A percentile compares a stretch with the other conserved stretches of the same genome.
These are phyloP conservation scores for Epicampocera succincta DNA, from an alignment of 2,888 invertebrate species.

Conservation along the genomic window DNA sequence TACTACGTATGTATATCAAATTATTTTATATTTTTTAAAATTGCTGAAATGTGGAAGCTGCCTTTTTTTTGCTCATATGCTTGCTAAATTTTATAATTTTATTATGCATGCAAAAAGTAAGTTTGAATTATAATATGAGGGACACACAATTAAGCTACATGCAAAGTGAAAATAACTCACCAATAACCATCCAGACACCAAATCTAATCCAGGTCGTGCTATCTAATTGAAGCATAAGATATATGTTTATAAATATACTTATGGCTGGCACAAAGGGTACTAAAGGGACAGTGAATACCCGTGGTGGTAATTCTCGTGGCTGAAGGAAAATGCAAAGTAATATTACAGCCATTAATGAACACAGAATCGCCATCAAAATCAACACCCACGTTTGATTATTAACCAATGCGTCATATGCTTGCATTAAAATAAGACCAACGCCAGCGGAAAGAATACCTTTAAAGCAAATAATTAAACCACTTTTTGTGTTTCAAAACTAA, in stretches of 20 bases:
- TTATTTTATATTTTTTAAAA: no score
- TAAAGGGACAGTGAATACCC: constrained; percentile 87
- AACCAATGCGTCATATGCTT: constrained; percentile 74
- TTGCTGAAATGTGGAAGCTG: no score
- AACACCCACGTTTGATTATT: constrained; percentile 76
- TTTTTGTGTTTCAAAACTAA: background rate
- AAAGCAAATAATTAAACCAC: background rate
- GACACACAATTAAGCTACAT: constrained; percentile 3
- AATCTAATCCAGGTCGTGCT: constrained; percentile 91
- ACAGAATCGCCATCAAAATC: constrained; percentile 72
- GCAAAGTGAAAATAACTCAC: constrained; percentile 82
- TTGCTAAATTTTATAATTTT: constrained; percentile 62
- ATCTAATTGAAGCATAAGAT: constrained; percentile 91
- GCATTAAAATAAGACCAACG: constrained; percentile 77
- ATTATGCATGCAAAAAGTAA: constrained; percentile 60
- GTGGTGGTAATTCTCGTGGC: constrained; percentile 75
- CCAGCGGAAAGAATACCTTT: constrained; percentile 76
- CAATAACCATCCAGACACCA: constrained; percentile 90
- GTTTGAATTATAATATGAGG: constrained; percentile 32
- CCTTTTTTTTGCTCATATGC: constrained; percentile 67
- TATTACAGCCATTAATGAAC: constrained; percentile 72
- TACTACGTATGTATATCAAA: no score
- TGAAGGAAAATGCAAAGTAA: constrained; percentile 78
- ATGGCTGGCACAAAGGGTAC: constrained; percentile 91
- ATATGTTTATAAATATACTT: constrained; percentile 92